Evolutionary conservation across 2,797 vertebrate genomes (phyloP), one percentile per base, ranked within the genome.

Genomic region (Megaceryle alcyon): DNA sequence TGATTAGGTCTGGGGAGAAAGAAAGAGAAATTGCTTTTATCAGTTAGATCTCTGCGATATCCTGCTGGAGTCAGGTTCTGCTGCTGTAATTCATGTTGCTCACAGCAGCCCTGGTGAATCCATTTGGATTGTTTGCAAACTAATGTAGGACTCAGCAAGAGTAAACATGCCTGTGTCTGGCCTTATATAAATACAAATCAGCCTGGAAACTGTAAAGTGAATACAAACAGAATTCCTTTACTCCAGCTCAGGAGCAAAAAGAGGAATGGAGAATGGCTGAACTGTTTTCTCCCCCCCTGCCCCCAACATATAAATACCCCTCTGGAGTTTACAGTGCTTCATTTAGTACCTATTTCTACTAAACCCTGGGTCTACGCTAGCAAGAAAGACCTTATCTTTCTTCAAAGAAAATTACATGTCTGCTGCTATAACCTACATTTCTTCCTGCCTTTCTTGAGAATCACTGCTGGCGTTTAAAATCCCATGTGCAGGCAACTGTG

Each of bases 161-260:
- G 64, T 18, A 88, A 93, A 95, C 75, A 53, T 25, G 6, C 39
- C 57, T 0, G 0, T 13, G 63, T 60, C 92, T 96, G 93, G 59
- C 88, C 64, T 54, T 72, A n/a, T 39, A 63, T 37, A 96, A 90
- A 93, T 29, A 91, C 57, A 92, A 81, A 93, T 31, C 84, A 76
- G 54, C 88, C 78, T 57, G 81, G 86, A 88, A 88, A 66, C 60
- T 77, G 46, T 4, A 61, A 78, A 69, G 51, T n/a, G 85, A 95
- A 94, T 39, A 43, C 72, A 83, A 89, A 69, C 72, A 89, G 39
- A 71, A 95, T 86, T 87, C 86, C 44, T 95, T 85, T 11, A 11
- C 35, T 86, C 23, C 39, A 6, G 25, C 61, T 59, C 72, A 43
- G 79, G 44, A 87, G 66, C n/a, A 88, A 33, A 66, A 88, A 33